A percentile compares a stretch with the other conserved stretches of the same genome.
Conservation (phyloP, 1,140 invertebrate genomes). For the Neodiprion virginianus region DNA sequence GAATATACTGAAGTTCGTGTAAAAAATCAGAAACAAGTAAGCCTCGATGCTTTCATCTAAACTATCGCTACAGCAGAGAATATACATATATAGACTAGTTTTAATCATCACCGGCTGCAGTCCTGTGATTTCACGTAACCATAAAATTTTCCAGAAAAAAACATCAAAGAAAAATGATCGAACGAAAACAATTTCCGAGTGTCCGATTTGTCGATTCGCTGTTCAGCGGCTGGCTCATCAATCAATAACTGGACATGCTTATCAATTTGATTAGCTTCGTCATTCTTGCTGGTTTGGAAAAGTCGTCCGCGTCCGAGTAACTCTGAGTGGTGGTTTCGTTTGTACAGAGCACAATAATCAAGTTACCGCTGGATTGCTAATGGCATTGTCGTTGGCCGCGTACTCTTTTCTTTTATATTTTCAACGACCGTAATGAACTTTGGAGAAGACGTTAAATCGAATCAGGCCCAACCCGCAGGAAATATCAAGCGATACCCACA, state of each 20-base stretch:
- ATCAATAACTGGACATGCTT: background rate
- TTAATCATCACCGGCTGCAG: too few species aligned
- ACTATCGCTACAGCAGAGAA: too few species aligned
- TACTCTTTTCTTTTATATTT: slow-evolving; percentile 1
- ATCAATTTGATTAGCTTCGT: background rate
- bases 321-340: slow-evolving; percentile 25
- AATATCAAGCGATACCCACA: background rate
- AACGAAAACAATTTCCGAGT: background rate
- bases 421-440: background rate
- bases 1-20: background rate
- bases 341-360: slow-evolving; percentile 22
- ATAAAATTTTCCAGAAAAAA: background rate
- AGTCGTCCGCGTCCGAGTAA: slow-evolving; percentile 15
- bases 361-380: slow-evolving; percentile 19
- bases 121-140: too few species aligned
- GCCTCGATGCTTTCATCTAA: background rate
- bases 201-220: background rate
- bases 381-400: background rate
- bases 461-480: background rate
- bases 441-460: background rate
- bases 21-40: background rate
- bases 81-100: too few species aligned
- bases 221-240: background rate
- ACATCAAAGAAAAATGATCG: background rate
- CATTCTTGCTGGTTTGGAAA: too few species aligned